Evolutionary conservation across 2,888 invertebrate genomes (phyloP), one percentile per base, ranked within the genome.

Genomic region (Sturmia bella): DNA sequence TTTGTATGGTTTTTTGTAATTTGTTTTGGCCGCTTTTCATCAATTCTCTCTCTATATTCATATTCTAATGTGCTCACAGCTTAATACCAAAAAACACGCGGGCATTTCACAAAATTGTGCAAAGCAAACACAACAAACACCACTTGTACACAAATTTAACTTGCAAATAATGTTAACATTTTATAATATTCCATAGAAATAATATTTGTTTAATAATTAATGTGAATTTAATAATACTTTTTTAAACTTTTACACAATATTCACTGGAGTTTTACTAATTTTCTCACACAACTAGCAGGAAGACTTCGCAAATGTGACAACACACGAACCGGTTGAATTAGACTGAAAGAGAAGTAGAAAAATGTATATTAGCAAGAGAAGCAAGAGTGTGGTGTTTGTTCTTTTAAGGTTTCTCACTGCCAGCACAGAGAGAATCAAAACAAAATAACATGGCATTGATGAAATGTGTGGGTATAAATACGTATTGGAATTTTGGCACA

Each of bases 281-380:
- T 59, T 21, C 4, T 43, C 2, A n/a, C 54, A 45, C 1, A 57
- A 54, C 61, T 24, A 15, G 24, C 12, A 41, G 27, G 54, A 75
- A 73, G 43, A 72, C 45, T 72, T 56, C 24, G 21, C 27, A 32
- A 73, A 21, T 63, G n/a, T 54, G 24, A 72, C 72, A 68, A 75
- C 68, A 61, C 76, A 73, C 72, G 66, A 63, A 68, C 66, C 72
- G 80, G 76, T 57, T 43, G 52, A 81, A 76, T 56, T 48, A 39
- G 61, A 81, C 66, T 81, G 41, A 81, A 81, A 73, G 56, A 73
- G 61, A 73, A 24, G 50, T 50, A 13, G 1, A 2, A 43, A 27
- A 63, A 79, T 32, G 32, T 32, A 32, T 9, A 32, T 63, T 15
- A 11, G 17, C 39, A 39, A 56, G 11, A 39, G 7, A 3, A 24